These are phyloP conservation scores for Crax fasciolata DNA, from an alignment of 2,797 vertebrate species.

Conservation along the genomic window DNA sequence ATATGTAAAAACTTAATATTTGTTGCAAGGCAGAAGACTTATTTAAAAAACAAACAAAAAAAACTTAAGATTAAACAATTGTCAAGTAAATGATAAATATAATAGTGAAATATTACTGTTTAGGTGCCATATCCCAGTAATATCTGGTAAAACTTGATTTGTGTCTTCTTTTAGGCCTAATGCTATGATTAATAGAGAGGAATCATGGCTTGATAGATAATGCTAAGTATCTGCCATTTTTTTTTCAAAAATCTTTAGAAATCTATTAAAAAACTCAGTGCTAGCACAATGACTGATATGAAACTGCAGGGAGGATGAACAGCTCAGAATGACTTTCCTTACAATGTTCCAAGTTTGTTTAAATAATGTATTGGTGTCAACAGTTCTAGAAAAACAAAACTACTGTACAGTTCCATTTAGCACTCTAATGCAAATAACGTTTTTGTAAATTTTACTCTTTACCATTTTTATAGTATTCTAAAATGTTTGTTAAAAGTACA, in stretches of 20 bases:
- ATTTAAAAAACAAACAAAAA: not conserved
- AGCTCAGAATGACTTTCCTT: conserved; percentile 54
- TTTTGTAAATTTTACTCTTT: not conserved
- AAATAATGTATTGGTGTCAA: conserved; percentile 32
- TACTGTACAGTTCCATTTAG: not conserved
- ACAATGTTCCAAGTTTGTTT: conserved; percentile 57
- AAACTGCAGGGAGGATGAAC: conserved; percentile 56
- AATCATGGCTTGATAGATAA: conserved; percentile 78
- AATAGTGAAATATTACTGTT: conserved; percentile 64
- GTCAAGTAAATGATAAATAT: conserved; percentile 64
- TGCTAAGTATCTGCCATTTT: conserved; percentile 78
- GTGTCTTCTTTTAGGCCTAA: conserved; percentile 74
- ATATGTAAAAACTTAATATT: not conserved
- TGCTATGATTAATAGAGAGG: conserved; percentile 77
- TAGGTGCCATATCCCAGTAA: conserved; percentile 67
- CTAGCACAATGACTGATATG: conserved; percentile 71
- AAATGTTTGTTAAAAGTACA: not conserved
- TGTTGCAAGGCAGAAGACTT: not conserved
- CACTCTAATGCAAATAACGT: not conserved
- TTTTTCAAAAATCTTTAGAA: conserved; percentile 78
- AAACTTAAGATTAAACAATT: conserved; percentile 21
- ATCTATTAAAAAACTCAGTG: conserved; percentile 72
- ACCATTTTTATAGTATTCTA: not conserved
- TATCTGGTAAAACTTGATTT: conserved; percentile 72
- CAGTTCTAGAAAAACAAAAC: conserved; percentile 29